A percentile compares a stretch with the other conserved stretches of the same genome.
phyloP scores from a whole-genome alignment of 1,140 invertebrate genomes.

The Cylas formicarius region DNA sequence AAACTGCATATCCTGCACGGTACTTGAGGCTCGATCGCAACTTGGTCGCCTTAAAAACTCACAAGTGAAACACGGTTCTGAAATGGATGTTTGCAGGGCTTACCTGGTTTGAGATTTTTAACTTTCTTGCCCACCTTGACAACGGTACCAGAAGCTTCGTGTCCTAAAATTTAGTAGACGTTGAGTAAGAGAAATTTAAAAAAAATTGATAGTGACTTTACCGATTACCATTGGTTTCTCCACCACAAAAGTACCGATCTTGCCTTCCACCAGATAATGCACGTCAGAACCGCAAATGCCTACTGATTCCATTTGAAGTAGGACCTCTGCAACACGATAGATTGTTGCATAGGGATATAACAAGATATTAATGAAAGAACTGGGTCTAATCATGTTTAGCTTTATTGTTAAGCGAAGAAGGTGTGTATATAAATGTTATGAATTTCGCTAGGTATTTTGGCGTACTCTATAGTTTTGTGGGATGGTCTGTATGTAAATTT shows the following conservation, averaged over 20 bases:
- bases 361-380: neutral
- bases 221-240: conserved; percentile 79
- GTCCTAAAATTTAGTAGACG: conserved; percentile 43
- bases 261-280: conserved; percentile 78
- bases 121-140: conserved; percentile 64
- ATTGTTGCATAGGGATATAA: neutral
- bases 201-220: conserved; percentile 13
- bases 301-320: conserved; percentile 79
- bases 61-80: conserved; percentile 1
- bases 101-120: conserved; percentile 59
- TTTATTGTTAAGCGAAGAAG: neutral
- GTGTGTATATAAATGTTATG: no score
- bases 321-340: conserved; percentile 62
- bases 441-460: no score
- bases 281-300: conserved; percentile 97
- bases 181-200: no score
- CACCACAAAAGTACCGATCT: conserved; percentile 76
- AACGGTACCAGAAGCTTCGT: conserved; percentile 77
- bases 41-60: conserved; percentile 64
- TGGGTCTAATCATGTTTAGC: conserved; percentile 1
- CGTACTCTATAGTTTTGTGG: no score
- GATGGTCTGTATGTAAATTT: no score
- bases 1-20: conserved; percentile 76
- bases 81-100: neutral
- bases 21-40: conserved; percentile 89